A percentile compares a stretch with the other conserved stretches of the same genome.
Conservation (phyloP, 2,113 vertebrate species). For the Cygnus atratus region DNA sequence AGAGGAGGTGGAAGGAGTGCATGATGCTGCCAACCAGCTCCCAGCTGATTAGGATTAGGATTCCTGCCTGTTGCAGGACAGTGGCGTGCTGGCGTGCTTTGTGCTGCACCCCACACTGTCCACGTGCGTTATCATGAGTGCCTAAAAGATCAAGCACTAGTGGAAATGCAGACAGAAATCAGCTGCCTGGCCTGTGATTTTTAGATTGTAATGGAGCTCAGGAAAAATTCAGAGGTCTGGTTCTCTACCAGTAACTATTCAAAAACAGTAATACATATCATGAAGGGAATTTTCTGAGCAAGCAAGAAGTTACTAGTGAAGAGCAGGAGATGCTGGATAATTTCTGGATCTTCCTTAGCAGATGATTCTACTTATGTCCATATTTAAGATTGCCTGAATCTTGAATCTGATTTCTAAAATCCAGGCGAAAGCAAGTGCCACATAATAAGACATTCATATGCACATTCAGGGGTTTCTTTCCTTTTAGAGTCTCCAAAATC, state of each 20-base stretch:
- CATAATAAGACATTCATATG: neutral
- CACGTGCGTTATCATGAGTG: neutral
- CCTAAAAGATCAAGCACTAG: neutral
- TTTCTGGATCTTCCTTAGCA: neutral
- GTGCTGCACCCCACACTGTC: neutral
- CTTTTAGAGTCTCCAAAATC: neutral
- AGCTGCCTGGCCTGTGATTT: neutral
- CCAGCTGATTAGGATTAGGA: neutral
- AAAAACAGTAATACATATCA: neutral
- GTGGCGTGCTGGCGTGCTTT: neutral
- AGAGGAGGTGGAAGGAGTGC: accelerated
- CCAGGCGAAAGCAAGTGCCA: neutral
- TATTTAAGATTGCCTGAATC: neutral
- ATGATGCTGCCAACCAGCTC: neutral
- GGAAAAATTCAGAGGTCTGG: neutral
- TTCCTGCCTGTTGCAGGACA: neutral
- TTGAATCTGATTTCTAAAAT: neutral
- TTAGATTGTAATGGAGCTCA: neutral
- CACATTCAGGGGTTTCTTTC: neutral
- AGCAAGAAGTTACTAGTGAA: neutral
- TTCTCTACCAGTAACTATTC: neutral
- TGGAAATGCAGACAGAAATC: neutral
- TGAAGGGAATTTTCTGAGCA: neutral
- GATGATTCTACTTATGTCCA: neutral
- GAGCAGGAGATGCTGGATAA: neutral